Evolutionary conservation across 64 coral and sea anemone species (phyloP), one percentile per base, ranked within the genome.

Genomic region (Pocillopora verrucosa): DNA sequence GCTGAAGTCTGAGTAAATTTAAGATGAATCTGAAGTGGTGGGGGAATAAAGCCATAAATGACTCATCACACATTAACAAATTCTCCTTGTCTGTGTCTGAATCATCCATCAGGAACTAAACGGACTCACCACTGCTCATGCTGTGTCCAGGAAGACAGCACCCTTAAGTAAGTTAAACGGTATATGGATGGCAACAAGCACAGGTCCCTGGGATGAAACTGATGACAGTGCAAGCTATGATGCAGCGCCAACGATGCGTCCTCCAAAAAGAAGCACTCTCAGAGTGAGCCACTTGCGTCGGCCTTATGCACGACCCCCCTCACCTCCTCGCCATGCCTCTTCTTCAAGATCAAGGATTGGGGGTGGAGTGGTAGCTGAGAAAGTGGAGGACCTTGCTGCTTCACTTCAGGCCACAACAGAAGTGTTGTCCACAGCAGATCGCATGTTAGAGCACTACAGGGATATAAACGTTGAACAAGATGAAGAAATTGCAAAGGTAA

Each of bases 391-490:
- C 80, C 87, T 99, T 56, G 91, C 97, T 59, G 88, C 97, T 88
- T 99, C 97, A 20, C 82, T 99, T 63, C 94, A 95, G 80, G 97
- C 97, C 6, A 95, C 97, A 30, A 92, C 93, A 56, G 97, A 99
- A 68, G 97, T 99, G 51, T 74, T 99, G 59, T 95, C 97, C 20
- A 99, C 97, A 22, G 97, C 97, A 69, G 97, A 99, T 86, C 97
- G 97, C 36, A 99, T 99, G 97, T 77, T 99, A 36, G 97, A 99
- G 57, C 97, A 99, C 77, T 99, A 99, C 79, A 89, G 97, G 12
- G 94, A 95, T 72, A 95, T 99, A 17, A 99, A 99, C 93, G 91
- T 88, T 6, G 97, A 99, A 59, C 97, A 99, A 61, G 97, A 99
- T 99, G 97, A 99, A 16, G 97, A 99, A 87, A 99, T 99, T 86